Conservation (phyloP, 2,113 vertebrate genomes). For the Merops nubicus region DNA sequence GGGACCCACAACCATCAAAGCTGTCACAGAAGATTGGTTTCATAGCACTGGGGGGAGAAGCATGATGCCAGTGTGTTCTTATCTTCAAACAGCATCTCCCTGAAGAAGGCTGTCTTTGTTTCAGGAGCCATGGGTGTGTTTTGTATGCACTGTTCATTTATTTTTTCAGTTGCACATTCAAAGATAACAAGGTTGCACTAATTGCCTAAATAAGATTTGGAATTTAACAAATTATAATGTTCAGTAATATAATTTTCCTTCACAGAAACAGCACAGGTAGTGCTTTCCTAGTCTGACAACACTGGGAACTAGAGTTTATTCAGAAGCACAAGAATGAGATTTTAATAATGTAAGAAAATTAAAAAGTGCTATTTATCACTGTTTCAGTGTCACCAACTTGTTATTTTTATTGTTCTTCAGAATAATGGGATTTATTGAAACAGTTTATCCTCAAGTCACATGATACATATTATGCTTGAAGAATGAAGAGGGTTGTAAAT, state of each 20-base stretch:
- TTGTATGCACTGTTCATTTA: background rate
- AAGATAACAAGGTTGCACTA: conserved; percentile 34
- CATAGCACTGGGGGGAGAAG: background rate
- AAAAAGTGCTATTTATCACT: conserved; percentile 58
- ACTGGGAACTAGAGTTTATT: background rate
- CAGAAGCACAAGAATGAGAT: conserved; percentile 23
- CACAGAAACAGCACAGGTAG: background rate
- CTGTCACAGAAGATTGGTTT: conserved; percentile 20
- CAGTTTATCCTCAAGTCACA: conserved; percentile 40
- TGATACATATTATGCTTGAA: background rate
- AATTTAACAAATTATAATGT: conserved; percentile 36
- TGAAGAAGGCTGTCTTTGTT: conserved; percentile 41
- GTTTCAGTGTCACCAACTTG: conserved; percentile 37
- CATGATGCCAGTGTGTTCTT: background rate
- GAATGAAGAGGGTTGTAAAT: background rate
- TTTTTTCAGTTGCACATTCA: conserved; percentile 33
- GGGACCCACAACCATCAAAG: background rate
- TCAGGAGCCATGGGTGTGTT: background rate
- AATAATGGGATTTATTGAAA: conserved; percentile 61
- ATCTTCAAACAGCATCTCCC: conserved; percentile 33
- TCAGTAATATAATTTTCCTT: conserved; percentile 26
- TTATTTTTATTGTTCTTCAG: conserved; percentile 69
- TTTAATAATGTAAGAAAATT: background rate
- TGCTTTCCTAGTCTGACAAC: background rate
- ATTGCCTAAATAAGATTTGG: conserved; percentile 46